Conservation (phyloP, 2,888 invertebrate species). For the Aphelenchoides bicaudatus region DNA sequence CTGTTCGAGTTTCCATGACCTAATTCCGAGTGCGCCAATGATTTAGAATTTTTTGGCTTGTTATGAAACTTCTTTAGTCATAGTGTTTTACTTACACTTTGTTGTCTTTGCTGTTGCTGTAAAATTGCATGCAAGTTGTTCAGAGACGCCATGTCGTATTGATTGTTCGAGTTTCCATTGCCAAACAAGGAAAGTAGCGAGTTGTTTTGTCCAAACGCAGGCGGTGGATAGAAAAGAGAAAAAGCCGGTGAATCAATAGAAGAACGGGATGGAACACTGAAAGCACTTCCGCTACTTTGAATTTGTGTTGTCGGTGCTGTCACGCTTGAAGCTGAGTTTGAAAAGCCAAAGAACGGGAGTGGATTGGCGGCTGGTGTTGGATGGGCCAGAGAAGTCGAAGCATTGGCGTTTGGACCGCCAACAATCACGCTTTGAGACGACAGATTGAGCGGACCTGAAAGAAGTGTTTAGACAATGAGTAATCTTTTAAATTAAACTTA, state of each 20-base stretch:
- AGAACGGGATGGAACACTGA: constrained; percentile 1
- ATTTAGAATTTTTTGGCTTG: too few species aligned
- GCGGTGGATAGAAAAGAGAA: background rate
- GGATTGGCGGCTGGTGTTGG: background rate
- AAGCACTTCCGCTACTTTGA: background rate
- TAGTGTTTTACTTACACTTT: background rate
- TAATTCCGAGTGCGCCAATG: too few species aligned
- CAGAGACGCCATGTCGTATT: background rate
- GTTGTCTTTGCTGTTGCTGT: constrained; percentile 15
- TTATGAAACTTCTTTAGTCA: too few species aligned
- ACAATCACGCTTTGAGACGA: constrained; percentile 19
- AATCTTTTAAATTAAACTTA: too few species aligned
- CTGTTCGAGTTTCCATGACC: too few species aligned
- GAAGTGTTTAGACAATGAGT: too few species aligned
- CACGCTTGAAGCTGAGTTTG: background rate
- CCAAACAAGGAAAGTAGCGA: background rate
- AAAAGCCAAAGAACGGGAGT: background rate
- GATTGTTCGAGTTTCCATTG: background rate
- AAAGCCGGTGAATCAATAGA: too few species aligned
- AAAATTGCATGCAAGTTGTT: constrained; percentile 18
- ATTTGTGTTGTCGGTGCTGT: too few species aligned
- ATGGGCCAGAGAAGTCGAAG: background rate
- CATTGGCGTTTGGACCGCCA: constrained; percentile 15
- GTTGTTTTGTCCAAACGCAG: background rate
- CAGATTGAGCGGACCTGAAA: background rate